A percentile compares a stretch with the other conserved stretches of the same genome.
phyloP scores from a whole-genome alignment of 2,888 invertebrate genomes.

The Conops quadrifasciatus region DNA sequence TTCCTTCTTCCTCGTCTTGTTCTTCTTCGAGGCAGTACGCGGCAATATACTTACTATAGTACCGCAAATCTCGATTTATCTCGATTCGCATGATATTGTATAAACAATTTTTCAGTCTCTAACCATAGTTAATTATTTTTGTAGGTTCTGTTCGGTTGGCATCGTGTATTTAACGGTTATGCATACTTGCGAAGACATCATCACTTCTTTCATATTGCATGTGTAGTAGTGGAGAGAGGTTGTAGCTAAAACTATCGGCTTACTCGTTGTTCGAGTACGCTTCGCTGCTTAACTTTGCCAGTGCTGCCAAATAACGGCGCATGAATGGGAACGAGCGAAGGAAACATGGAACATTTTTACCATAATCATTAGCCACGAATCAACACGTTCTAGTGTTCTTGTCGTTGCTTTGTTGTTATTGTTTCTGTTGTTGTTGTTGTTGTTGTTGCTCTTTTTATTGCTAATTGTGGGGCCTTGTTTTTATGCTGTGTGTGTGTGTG shows the following conservation, averaged over 20 bases:
- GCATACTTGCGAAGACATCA: too few species aligned
- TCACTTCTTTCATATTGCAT: not conserved
- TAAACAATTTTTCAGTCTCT: too few species aligned
- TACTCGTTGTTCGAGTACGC: slow-evolving; percentile 2
- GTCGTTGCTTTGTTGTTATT: not conserved
- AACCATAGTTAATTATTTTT: slow-evolving; percentile 1
- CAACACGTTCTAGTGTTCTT: slow-evolving; percentile 35
- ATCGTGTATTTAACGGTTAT: slow-evolving; percentile 18
- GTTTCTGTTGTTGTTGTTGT: slow-evolving; percentile 16
- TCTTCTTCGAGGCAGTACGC: too few species aligned
- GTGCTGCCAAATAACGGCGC: slow-evolving; percentile 31
- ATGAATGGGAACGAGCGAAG: not conserved
- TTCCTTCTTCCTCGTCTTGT: too few species aligned
- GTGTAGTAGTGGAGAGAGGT: not conserved
- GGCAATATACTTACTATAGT: too few species aligned
- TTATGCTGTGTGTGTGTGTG: not conserved
- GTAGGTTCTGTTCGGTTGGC: not conserved
- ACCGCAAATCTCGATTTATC: too few species aligned
- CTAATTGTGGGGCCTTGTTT: too few species aligned
- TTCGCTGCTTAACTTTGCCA: slow-evolving; percentile 3
- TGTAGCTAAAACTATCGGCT: slow-evolving; percentile 4
- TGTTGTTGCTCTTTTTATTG: too few species aligned
- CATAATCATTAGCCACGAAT: slow-evolving; percentile 36
- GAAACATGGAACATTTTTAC: slow-evolving; percentile 26
- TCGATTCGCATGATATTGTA: too few species aligned